Evolutionary conservation across 2,888 invertebrate genomes (phyloP).

Genomic region (Rugalucina vietnamica): DNA sequence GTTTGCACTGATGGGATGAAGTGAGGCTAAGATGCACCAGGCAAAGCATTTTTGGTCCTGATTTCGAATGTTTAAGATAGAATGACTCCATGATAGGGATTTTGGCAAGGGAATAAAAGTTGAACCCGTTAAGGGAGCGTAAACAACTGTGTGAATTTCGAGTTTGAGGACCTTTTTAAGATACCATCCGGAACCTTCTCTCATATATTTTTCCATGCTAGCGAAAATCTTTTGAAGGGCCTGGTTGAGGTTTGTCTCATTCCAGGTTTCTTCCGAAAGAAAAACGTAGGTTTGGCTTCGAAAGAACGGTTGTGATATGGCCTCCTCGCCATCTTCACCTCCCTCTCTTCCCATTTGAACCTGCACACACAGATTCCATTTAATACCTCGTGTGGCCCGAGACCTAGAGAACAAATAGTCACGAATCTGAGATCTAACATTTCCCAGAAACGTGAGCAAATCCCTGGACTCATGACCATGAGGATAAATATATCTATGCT

Average conservation of each 20-base stretch:
- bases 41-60: conserved; percentile 39
- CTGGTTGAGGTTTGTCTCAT: conserved; percentile 37
- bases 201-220: conserved; percentile 30
- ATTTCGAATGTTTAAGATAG: conserved; percentile 33
- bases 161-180: conserved; percentile 26
- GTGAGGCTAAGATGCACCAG: conserved; percentile 20
- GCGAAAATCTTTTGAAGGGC: conserved; percentile 36
- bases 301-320: conserved; percentile 23
- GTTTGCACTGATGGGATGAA: conserved; percentile 12
- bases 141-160: conserved; percentile 35
- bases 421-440: too few relatives aligned
- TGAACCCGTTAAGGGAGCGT: conserved; percentile 28
- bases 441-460: too few relatives aligned
- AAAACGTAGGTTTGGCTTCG: conserved; percentile 32
- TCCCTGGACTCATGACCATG: too few relatives aligned
- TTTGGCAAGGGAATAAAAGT: conserved; percentile 30
- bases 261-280: not conserved
- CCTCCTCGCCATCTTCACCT: conserved; percentile 7
- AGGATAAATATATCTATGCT: too few relatives aligned
- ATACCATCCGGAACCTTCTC: conserved; percentile 36
- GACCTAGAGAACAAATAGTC: too few relatives aligned
- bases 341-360: conserved; percentile 47
- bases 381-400: too few relatives aligned
- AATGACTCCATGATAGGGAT: not conserved
- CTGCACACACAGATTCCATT: conserved; percentile 44